phyloP scores from a whole-genome alignment of 2,113 vertebrate genomes.

The Nyctibius bracteatus region DNA sequence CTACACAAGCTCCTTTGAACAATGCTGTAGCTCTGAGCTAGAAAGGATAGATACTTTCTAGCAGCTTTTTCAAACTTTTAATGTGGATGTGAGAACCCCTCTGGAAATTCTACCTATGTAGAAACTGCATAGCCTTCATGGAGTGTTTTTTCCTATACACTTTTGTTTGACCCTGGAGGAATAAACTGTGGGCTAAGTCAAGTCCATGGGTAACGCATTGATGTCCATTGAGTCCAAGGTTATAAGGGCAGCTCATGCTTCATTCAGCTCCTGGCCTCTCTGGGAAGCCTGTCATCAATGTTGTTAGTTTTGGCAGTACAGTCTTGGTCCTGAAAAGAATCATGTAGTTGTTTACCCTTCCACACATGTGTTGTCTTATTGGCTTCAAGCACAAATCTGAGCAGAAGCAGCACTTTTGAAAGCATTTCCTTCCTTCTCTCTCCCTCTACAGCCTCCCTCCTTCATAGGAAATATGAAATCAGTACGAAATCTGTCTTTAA shows the following conservation, averaged over 20 bases:
- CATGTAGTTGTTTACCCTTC: not conserved
- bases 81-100: not conserved
- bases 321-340: not conserved
- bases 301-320: not conserved
- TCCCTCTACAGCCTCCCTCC: not conserved
- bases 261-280: not conserved
- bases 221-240: not conserved
- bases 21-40: not conserved
- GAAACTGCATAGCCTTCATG: not conserved
- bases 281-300: not conserved
- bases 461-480: not conserved
- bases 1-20: not conserved
- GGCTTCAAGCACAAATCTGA: not conserved
- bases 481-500: not conserved
- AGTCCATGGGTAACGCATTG: not conserved
- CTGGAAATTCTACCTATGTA: not conserved
- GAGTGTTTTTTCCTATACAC: fast-evolving
- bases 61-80: not conserved
- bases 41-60: not conserved
- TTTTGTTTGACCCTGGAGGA: not conserved
- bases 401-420: not conserved
- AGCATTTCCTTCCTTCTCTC: not conserved
- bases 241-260: not conserved
- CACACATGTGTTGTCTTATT: not conserved
- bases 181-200: not conserved